These are phyloP conservation scores for Callinectes sapidus DNA, from an alignment of 2,888 invertebrate species.

Conservation along the genomic window DNA sequence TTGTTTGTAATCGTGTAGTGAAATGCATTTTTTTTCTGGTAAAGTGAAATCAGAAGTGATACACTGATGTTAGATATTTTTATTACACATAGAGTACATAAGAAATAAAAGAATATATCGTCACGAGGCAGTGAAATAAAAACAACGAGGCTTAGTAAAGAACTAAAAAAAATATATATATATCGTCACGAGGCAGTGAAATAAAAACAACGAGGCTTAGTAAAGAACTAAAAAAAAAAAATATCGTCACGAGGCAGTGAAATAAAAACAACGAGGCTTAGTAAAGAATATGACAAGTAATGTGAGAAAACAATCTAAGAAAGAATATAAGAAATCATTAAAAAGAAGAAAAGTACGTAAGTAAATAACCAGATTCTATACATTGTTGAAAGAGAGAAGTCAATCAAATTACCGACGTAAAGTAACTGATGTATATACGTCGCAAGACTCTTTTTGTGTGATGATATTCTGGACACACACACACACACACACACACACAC, in stretches of 20 bases:
- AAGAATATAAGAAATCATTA: neutral
- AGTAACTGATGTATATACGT: no score
- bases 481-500: no score
- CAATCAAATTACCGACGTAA: neutral
- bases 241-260: neutral
- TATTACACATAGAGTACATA: neutral
- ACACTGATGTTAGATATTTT: neutral
- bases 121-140: neutral
- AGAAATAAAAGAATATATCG: neutral
- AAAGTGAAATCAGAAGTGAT: neutral
- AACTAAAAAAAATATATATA: neutral
- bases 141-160: neutral
- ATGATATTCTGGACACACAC: no score
- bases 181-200: neutral
- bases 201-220: neutral
- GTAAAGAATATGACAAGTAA: neutral
- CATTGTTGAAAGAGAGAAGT: neutral
- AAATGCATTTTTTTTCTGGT: neutral
- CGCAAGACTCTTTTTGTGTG: no score
- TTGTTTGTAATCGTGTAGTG: neutral
- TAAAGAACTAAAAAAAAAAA: neutral
- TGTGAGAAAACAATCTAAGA: neutral
- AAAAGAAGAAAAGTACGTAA: neutral
- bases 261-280: neutral
- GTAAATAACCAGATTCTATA: no score